Conservation (phyloP, 2,888 invertebrate species). For the Hypena proboscidalis region DNA sequence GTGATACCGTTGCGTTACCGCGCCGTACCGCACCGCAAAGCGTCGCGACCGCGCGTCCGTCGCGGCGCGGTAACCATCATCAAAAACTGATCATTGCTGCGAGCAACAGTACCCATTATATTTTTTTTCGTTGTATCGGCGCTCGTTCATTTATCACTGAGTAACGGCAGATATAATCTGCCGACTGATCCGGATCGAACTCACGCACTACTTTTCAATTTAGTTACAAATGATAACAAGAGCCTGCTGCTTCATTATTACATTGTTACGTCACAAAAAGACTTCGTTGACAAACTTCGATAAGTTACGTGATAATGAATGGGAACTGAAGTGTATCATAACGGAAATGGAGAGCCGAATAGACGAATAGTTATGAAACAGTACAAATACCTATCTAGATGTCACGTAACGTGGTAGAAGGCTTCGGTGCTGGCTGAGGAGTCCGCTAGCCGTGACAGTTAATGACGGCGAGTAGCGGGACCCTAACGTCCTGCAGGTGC, state of each 20-base stretch:
- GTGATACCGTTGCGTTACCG: constrained; percentile 23
- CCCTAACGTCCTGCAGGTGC: constrained; percentile 67
- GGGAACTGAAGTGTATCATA: constrained; percentile 19
- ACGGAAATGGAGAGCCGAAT: constrained; percentile 14
- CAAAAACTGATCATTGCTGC: constrained; percentile 12
- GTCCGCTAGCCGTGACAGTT: constrained; percentile 8
- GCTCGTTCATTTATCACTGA: constrained; percentile 18
- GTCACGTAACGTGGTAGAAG: neutral
- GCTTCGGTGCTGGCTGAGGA: neutral
- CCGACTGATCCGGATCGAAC: constrained; percentile 28
- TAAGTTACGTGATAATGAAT: constrained; percentile 6
- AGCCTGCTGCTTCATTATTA: neutral
- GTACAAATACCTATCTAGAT: too few relatives aligned
- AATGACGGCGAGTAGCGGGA: constrained; percentile 55
- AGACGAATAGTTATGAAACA: constrained; percentile 9
- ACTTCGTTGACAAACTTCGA: constrained; percentile 2
- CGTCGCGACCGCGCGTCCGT: neutral
- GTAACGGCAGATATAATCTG: constrained; percentile 25
- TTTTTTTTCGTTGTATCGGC: constrained; percentile 10
- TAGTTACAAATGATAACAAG: constrained; percentile 13
- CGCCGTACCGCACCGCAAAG: neutral
- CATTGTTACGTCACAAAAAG: constrained; percentile 11
- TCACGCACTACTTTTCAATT: constrained; percentile 26
- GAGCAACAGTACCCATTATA: constrained; percentile 10
- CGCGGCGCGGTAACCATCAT: constrained; percentile 6